These are phyloP conservation scores for Thymallus thymallus DNA, from an alignment of 2,113 vertebrate species.

Conservation along the genomic window DNA sequence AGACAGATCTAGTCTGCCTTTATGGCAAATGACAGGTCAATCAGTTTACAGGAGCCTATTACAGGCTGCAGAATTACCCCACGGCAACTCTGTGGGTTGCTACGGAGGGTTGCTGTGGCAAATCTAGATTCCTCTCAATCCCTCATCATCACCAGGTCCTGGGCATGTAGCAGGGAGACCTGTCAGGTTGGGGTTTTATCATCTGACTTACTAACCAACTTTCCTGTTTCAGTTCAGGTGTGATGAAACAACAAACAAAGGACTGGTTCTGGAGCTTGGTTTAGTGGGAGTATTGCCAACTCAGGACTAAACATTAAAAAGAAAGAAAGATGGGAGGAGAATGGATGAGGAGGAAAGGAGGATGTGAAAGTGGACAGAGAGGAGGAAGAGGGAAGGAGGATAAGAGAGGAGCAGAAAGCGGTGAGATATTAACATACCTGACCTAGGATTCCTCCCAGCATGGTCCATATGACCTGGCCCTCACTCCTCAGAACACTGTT, in stretches of 20 bases:
- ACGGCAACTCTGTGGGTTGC: slow-evolving; percentile 31
- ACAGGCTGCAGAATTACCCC: slow-evolving; percentile 61
- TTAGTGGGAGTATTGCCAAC: too few relatives aligned
- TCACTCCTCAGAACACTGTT: slow-evolving; percentile 89
- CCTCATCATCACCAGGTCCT: slow-evolving; percentile 53
- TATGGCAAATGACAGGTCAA: slow-evolving; percentile 75
- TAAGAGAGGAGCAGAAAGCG: neutral
- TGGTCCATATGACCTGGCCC: slow-evolving; percentile 90
- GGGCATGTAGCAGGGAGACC: slow-evolving; percentile 26
- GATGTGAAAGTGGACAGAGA: neutral
- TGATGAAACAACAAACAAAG: neutral
- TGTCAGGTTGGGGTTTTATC: neutral
- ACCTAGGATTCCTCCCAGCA: slow-evolving; percentile 88
- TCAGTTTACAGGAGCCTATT: slow-evolving; percentile 62
- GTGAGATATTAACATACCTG: slow-evolving; percentile 81
- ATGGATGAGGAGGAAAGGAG: neutral
- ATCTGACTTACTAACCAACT: slow-evolving; percentile 11
- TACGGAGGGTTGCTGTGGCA: slow-evolving; percentile 29
- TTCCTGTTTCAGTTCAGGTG: neutral
- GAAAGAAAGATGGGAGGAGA: neutral
- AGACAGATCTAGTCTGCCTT: slow-evolving; percentile 58
- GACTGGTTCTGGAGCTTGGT: too few relatives aligned
- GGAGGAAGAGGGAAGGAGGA: neutral
- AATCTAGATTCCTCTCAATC: slow-evolving; percentile 56
- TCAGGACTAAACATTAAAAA: too few relatives aligned